Conservation (phyloP, 2,888 invertebrate species). For the Parasteatoda lunata region DNA sequence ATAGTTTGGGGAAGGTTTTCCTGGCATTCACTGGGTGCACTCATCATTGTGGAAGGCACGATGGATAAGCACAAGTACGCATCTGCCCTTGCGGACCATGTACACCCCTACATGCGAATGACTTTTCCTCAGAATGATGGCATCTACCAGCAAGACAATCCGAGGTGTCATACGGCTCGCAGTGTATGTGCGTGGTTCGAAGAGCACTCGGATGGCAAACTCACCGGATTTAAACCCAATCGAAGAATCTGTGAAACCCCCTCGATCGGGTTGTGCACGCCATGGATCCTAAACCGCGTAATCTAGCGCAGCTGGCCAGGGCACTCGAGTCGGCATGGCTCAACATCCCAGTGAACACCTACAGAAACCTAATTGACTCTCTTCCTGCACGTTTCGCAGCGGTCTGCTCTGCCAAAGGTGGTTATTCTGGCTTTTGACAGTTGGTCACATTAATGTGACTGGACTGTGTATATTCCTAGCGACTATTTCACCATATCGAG, state of each 20-base stretch:
- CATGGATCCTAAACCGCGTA: conserved; percentile 10
- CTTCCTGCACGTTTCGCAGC: conserved; percentile 6
- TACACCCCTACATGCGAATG: neutral
- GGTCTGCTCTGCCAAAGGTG: conserved; percentile 1
- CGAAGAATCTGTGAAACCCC: conserved; percentile 16
- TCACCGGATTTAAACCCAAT: conserved; percentile 14
- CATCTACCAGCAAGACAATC: neutral
- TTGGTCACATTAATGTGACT: neutral
- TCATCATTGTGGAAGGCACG: neutral
- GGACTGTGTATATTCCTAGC: neutral
- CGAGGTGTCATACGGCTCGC: neutral
- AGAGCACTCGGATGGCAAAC: conserved; percentile 3
- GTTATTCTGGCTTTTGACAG: neutral
- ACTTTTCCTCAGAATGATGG: neutral
- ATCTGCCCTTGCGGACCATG: neutral
- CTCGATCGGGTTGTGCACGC: conserved; percentile 10
- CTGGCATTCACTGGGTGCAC: neutral
- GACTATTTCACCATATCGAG: no score
- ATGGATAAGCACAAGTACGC: neutral
- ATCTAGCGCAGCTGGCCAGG: conserved; percentile 9
- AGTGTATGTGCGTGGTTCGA: neutral
- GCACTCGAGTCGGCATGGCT: conserved; percentile 11
- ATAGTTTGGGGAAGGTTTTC: neutral
- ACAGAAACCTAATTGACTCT: conserved; percentile 12
- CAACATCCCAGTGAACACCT: conserved; percentile 5